phyloP scores from a whole-genome alignment of 2,888 invertebrate genomes.

The Platynereis dumerilii region DNA sequence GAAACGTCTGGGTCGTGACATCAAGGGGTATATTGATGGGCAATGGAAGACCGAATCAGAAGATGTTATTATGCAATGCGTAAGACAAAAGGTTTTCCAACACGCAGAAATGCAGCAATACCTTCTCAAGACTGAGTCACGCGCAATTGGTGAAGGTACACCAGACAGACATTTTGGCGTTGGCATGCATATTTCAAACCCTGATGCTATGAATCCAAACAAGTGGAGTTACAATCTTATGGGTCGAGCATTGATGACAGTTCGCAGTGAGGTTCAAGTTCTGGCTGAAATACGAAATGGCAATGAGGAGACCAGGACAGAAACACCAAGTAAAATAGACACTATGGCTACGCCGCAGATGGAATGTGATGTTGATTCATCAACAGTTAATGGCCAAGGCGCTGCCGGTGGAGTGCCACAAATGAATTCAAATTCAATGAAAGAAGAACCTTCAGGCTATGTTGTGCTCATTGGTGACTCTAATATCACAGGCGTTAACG shows the following conservation, averaged over 20 bases:
- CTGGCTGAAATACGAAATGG: no score
- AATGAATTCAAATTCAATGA: no score
- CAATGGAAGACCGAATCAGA: not conserved
- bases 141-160: not conserved
- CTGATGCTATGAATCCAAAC: not conserved
- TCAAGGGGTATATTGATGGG: not conserved
- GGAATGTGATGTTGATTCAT: no score
- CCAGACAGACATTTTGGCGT: not conserved
- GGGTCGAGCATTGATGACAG: not conserved
- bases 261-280: not conserved
- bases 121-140: not conserved
- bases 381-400: no score
- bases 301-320: no score
- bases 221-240: not conserved
- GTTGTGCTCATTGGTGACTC: no score
- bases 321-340: no score
- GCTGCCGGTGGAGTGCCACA: no score
- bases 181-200: not conserved
- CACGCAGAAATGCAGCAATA: not conserved
- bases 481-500: no score
- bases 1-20: not conserved
- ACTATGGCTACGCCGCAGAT: no score
- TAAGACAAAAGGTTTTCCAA: not conserved
- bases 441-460: no score
- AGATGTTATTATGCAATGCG: not conserved